These are phyloP conservation scores for Etheostoma perlongum DNA, from an alignment of 2,797 vertebrate species.

Conservation along the genomic window DNA sequence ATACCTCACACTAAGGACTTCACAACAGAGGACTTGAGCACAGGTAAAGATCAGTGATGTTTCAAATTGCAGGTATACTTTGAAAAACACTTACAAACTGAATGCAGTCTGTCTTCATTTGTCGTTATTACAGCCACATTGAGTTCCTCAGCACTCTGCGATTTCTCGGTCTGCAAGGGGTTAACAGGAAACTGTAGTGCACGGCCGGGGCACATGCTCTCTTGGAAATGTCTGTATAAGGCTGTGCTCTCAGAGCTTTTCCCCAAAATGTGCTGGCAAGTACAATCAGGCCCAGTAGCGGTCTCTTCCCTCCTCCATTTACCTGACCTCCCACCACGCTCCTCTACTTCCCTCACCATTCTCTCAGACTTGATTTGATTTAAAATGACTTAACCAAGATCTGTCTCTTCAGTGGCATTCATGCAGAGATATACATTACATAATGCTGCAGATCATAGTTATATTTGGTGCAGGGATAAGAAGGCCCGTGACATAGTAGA, in stretches of 20 bases:
- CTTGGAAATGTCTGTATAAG: constrained; percentile 86
- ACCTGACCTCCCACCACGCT: constrained; percentile 66
- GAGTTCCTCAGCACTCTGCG: constrained; percentile 20
- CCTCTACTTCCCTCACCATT: neutral
- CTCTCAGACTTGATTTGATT: neutral
- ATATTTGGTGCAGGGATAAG: neutral
- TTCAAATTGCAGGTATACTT: neutral
- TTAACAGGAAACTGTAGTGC: constrained; percentile 84
- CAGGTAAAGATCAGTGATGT: neutral
- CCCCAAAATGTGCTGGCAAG: constrained; percentile 81
- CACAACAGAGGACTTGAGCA: constrained; percentile 2
- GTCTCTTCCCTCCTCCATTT: constrained; percentile 48
- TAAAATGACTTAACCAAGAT: constrained; percentile 20
- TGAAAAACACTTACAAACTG: neutral
- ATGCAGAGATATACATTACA: constrained; percentile 1
- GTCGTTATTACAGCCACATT: neutral
- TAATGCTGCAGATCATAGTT: neutral
- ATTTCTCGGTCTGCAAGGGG: constrained; percentile 62
- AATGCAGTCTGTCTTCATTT: neutral
- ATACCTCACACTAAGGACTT: constrained; percentile 17
- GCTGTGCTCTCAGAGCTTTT: constrained; percentile 76
- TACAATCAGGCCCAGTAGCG: constrained; percentile 79
- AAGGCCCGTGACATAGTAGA: neutral
- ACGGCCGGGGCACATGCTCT: constrained; percentile 56
- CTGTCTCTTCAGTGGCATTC: constrained; percentile 16